Conservation (phyloP, 2,113 vertebrate species). For the Sardina pilchardus region DNA sequence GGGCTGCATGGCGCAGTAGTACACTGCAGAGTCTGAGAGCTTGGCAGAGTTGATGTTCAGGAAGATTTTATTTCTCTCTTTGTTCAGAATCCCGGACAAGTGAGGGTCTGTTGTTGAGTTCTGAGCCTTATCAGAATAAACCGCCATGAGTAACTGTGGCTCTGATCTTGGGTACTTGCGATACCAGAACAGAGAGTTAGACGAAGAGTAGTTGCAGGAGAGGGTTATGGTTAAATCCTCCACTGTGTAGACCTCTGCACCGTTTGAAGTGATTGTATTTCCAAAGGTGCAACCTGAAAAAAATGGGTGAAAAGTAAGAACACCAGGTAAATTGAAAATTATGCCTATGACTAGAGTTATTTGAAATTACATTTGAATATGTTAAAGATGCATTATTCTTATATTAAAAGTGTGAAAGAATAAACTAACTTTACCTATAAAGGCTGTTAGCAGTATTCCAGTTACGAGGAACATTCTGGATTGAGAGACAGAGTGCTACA, state of each 20-base stretch:
- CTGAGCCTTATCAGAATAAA: not conserved
- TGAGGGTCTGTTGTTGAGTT: not conserved
- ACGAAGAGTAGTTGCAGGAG: not conserved
- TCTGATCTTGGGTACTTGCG: constrained; percentile 1
- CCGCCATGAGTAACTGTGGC: constrained; percentile 13
- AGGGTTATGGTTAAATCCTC: not conserved
- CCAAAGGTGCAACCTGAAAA: not conserved
- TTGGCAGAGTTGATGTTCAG: constrained; percentile 27
- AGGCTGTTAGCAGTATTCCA: too few relatives aligned
- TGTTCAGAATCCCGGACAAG: not conserved
- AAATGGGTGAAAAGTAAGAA: not conserved
- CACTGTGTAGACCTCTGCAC: too few relatives aligned
- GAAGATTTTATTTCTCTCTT: not conserved
- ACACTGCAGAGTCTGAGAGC: constrained; percentile 32
- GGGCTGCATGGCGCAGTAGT: constrained; percentile 43
- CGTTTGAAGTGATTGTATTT: not conserved
- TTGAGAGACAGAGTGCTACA: too few relatives aligned
- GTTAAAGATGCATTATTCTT: too few relatives aligned
- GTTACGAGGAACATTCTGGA: too few relatives aligned
- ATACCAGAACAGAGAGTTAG: not conserved
- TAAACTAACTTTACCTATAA: too few relatives aligned
- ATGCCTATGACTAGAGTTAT: too few relatives aligned
- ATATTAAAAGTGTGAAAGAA: too few relatives aligned
- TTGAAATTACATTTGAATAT: too few relatives aligned
- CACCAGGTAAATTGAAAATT: too few relatives aligned